Base-by-base conservation (phyloP, 2,113 vertebrate species). In the Pardalotus punctatus region DNA sequence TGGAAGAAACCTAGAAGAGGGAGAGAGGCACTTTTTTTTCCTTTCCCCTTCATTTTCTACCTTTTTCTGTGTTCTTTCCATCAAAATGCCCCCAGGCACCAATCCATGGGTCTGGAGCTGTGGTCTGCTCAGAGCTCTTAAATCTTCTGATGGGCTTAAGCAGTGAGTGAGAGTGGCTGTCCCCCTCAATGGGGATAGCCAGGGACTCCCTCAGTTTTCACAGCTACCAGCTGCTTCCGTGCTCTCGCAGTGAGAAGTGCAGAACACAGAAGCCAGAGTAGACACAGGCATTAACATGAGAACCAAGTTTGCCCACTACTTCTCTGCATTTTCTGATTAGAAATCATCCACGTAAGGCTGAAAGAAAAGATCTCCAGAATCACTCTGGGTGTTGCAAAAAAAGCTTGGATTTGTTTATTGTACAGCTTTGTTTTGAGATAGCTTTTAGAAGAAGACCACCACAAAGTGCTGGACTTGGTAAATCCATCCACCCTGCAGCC, bases 1-100 rank as follows among this genome's bases (percentile, higher is more conserved):
- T 82, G 47, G 16, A 48, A 64, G 36, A 90, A 62, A 7, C 16
- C 10, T 16, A 83, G 29, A 42, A 72, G 27, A 81, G 17, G 22
- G 10, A 65, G 4, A 14, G 21, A 3, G 6, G 4, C 3, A 3
- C 7, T 40, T 54, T 85, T n/a, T 27, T 7, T 3, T 0, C 1
- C 3, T 23, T 51, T 65, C 24, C 0, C 2, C 40, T 86, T 69
- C 3, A 2, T 66, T 82, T 88, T 60, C 27, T 78, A 5, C 19
- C 20, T 0, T 4, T 79, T 25, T 31, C 3, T 2, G 0, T 42
- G 4, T 16, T 86, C 3, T n/a, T 86, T 40, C 42, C 38, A 77
- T 42, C 23, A 45, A 51, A 77, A 62, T 2, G 2, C 4, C 3
- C 6, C 6, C 14, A 33, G 38, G 35, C 35, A 53, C 28, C 25